Evolutionary conservation across 2,888 invertebrate species (phyloP), one percentile per base, ranked within the genome.

Genomic region (Chrysopilus asiliformis): DNA sequence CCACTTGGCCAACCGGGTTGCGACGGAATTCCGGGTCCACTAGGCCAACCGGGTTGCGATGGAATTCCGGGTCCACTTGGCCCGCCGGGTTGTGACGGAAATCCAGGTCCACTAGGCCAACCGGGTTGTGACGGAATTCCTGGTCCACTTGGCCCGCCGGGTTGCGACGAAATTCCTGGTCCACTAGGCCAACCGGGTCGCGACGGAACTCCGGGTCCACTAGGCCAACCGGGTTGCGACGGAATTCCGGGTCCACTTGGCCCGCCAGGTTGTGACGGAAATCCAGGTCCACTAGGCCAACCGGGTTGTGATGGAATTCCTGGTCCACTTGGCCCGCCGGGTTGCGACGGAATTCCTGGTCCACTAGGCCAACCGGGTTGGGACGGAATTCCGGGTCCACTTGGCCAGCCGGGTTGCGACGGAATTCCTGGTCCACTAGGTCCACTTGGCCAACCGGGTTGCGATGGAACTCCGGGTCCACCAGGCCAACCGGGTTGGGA

Each of bases 41-140:
- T 17, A 19, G 19, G 6, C 19, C 14, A 20, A 15, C 15, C 9
- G n/a, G 12, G 9, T 10, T n/a, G 28, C 12, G 13, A 7, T 22
- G 22, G 17, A 12, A 28, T 12, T 13, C 22, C 30, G 26, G 32
- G 25, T 17, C 26, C 25, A 10, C 36, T 28, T 7, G 16, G 14
- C 19, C 19, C 12, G 8, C 16, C 25, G 7, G 26, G 17, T 26
- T 34, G 34, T 8, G 28, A 28, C 7, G 17, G 12, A 12, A 28
- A 14, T 13, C 22, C 20, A 31, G 32, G 31, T 17, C 26, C 25
- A 10, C 36, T 30, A n/a, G 16, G 14, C 19, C 19, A 19, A 9
- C 16, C 26, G 8, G 34, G 16, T 26, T 34, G 34, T 8, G 28
- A 28, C 8, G 17, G 27, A 29, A 29, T 28, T 34, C 27, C 16